Evolutionary conservation across 2,797 vertebrate genomes (phyloP).

Genomic region (Miichthys miiuy): DNA sequence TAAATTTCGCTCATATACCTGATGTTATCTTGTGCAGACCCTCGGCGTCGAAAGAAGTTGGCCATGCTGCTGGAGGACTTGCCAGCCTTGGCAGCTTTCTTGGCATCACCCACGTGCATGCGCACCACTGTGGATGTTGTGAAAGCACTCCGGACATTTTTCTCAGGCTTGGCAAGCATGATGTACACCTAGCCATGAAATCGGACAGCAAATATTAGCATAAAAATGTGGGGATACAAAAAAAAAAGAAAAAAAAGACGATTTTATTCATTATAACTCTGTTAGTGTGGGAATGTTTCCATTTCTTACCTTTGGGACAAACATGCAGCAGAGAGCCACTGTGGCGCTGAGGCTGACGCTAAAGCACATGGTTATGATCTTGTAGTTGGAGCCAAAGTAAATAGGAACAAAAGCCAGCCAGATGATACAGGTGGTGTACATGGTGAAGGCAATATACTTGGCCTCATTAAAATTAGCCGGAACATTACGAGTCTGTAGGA

Average conservation of each 20-base stretch:
- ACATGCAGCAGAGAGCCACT: constrained; percentile 98
- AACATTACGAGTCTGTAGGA: constrained; percentile 92
- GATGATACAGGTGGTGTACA: constrained; percentile 99
- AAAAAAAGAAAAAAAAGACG: not conserved
- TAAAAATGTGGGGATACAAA: not conserved
- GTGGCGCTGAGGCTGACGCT: constrained; percentile 98
- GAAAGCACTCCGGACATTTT: constrained; percentile 98
- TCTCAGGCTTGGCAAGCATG: constrained; percentile 97
- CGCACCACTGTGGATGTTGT: constrained; percentile 98
- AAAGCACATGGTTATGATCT: constrained; percentile 99
- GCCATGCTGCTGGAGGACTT: constrained; percentile 94
- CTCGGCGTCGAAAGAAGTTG: constrained; percentile 93
- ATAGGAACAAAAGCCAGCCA: constrained; percentile 99
- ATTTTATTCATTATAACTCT: not conserved
- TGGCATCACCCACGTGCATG: constrained; percentile 98
- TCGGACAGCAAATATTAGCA: not conserved
- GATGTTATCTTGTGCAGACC: constrained; percentile 91
- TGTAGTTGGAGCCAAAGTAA: constrained; percentile 99
- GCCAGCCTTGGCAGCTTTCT: constrained; percentile 91
- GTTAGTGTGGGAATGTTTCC: not conserved
- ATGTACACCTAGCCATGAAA: constrained; percentile 86
- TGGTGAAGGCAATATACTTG: constrained; percentile 99
- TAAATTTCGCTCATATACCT: constrained; percentile 83
- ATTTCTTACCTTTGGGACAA: constrained; percentile 90
- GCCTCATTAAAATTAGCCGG: constrained; percentile 99